Percentiles rank a stretch among this genome's conserved stretches.
Conservation (phyloP, 1,140 invertebrate species). For the Paraescarpia echinospica region DNA sequence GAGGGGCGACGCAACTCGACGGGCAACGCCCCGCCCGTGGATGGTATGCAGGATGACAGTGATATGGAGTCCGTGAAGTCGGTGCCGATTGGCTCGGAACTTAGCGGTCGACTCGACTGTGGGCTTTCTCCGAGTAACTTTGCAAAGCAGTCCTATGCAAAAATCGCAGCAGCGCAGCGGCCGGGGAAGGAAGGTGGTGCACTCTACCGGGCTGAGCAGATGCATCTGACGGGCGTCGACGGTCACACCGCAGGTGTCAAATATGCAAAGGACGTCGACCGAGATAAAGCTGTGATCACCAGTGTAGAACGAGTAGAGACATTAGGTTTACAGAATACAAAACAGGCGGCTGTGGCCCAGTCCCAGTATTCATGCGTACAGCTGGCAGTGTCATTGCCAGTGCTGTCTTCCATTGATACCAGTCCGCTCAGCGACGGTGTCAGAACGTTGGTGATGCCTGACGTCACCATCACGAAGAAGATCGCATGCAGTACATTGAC, state of each 20-base stretch:
- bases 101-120: neutral
- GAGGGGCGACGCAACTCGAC: conserved; percentile 14
- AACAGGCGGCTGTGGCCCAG: neutral
- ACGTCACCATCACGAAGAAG: neutral
- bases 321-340: neutral
- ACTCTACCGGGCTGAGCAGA: neutral
- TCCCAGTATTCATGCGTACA: neutral
- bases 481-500: neutral
- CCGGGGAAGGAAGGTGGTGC: neutral
- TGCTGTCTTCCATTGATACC: neutral
- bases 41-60: neutral
- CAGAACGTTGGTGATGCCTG: neutral
- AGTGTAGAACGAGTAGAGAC: neutral
- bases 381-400: neutral
- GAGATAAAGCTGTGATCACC: neutral
- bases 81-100: neutral
- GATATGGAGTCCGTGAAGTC: conserved; percentile 6
- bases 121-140: neutral
- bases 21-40: neutral
- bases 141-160: conserved; percentile 9
- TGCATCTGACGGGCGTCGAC: neutral
- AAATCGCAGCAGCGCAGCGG: neutral
- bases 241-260: neutral
- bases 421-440: neutral
- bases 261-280: neutral